Evolutionary conservation across 2,113 vertebrate genomes (phyloP).

Genomic region (Zosterops lateralis): DNA sequence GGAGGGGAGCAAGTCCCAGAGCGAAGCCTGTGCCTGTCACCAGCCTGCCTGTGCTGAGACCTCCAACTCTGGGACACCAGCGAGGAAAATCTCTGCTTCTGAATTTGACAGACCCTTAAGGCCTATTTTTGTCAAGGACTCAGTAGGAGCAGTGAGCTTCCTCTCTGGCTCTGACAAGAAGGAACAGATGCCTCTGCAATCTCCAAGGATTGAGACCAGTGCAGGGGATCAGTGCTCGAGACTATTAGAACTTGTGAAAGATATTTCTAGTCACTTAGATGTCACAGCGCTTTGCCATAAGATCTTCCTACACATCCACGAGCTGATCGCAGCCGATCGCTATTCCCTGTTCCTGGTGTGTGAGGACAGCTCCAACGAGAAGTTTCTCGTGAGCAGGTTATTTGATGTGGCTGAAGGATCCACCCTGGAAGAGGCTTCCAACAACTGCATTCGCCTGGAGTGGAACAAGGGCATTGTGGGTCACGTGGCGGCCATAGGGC

Average conservation of each 20-base stretch:
- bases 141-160: constrained; percentile 90
- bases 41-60: constrained; percentile 63
- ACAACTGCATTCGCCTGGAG: constrained; percentile 90
- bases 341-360: constrained; percentile 96
- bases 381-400: constrained; percentile 91
- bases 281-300: constrained; percentile 95
- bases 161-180: constrained; percentile 84
- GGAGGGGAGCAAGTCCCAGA: constrained; percentile 71
- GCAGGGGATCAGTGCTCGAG: constrained; percentile 85
- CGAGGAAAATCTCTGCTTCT: constrained; percentile 93
- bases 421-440: constrained; percentile 92
- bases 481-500: constrained; percentile 90
- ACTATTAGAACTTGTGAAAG: constrained; percentile 93
- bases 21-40: constrained; percentile 69
- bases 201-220: constrained; percentile 68
- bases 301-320: constrained; percentile 96
- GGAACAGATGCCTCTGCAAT: constrained; percentile 80
- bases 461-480: constrained; percentile 99
- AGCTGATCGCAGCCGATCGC: constrained; percentile 91
- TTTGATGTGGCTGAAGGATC: constrained; percentile 97
- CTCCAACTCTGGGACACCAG: constrained; percentile 78
- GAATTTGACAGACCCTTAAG: constrained; percentile 94
- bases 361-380: constrained; percentile 94
- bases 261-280: constrained; percentile 95
- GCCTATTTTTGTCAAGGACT: constrained; percentile 94